These are phyloP conservation scores for Sebastes umbrosus DNA, from an alignment of 2,797 vertebrate genomes.

Conservation along the genomic window DNA sequence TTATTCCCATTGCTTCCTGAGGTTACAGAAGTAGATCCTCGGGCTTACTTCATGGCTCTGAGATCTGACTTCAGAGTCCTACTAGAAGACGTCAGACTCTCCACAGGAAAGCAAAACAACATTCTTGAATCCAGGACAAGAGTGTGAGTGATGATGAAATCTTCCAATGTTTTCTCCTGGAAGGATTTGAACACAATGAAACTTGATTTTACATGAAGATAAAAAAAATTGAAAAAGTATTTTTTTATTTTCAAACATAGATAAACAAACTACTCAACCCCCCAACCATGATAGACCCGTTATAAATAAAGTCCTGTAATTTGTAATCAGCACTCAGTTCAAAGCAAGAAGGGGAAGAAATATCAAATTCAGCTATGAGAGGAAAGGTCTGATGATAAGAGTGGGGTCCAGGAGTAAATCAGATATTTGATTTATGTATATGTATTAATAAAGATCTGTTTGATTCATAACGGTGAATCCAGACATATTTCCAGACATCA, in stretches of 20 bases:
- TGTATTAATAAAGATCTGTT: neutral
- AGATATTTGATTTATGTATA: conserved; percentile 1
- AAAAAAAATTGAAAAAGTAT: neutral
- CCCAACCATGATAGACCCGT: neutral
- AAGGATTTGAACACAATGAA: neutral
- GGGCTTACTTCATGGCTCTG: neutral
- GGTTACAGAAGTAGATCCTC: neutral
- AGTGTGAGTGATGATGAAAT: conserved; percentile 13
- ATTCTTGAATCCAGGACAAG: conserved; percentile 55
- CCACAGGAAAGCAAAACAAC: conserved; percentile 45
- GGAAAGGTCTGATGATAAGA: too few relatives aligned
- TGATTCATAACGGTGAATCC: neutral
- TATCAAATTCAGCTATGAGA: neutral
- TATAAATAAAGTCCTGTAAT: neutral
- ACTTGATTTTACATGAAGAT: neutral
- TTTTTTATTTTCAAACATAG: neutral
- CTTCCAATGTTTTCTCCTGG: neutral
- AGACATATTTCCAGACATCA: neutral
- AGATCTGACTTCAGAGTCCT: conserved; percentile 5
- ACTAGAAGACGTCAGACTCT: conserved; percentile 34
- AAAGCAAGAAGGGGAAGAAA: neutral
- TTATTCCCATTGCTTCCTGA: neutral
- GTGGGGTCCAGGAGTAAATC: neutral
- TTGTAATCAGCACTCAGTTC: neutral
- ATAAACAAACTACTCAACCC: neutral